These are phyloP conservation scores for Melanotaenia maccullochi DNA, from an alignment of 2,797 vertebrate genomes.

Conservation along the genomic window DNA sequence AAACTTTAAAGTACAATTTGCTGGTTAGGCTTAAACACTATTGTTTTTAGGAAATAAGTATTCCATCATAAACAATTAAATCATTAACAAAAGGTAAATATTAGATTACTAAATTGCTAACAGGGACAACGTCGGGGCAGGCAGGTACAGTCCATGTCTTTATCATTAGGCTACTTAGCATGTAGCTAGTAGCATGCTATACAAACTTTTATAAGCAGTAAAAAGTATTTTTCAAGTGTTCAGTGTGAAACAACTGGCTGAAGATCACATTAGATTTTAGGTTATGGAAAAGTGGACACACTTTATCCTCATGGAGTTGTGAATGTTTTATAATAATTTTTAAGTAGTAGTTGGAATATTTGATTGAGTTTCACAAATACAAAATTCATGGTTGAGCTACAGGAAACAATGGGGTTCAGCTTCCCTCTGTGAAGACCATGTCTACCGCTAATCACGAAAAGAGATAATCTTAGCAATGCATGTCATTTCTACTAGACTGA, in stretches of 20 bases:
- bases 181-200: neutral
- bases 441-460: neutral
- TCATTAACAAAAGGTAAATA: neutral
- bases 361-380: neutral
- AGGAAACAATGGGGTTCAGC: neutral
- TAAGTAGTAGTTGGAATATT: neutral
- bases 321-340: neutral
- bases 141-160: no score
- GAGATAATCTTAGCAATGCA: neutral
- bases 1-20: neutral
- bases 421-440: neutral
- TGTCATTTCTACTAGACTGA: neutral
- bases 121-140: neutral
- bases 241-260: neutral
- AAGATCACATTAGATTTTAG: neutral
- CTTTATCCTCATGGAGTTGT: neutral
- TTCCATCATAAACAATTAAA: neutral
- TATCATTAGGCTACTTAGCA: no score
- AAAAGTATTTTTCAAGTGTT: neutral
- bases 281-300: neutral
- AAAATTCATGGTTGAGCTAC: neutral
- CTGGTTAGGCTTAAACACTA: neutral
- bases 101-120: neutral
- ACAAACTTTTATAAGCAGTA: neutral
- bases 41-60: neutral